Base-by-base conservation (phyloP, 2,113 vertebrate genomes). In the Dasyprocta punctata region DNA sequence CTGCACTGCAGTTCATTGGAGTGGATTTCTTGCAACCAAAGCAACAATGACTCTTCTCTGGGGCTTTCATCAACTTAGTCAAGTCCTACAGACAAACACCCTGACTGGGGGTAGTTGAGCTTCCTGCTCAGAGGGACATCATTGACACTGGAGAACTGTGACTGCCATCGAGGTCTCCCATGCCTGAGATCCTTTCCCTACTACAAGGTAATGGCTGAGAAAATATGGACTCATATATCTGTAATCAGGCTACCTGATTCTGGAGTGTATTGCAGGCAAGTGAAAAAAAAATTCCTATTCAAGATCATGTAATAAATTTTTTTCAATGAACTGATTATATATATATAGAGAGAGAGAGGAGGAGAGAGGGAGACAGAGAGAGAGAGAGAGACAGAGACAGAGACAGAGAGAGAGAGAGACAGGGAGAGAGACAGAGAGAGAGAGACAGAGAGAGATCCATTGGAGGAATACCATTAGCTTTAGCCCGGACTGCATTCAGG, bases 131-230 rank as follows among this genome's bases (percentile, higher is more conserved):
- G 63, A 22, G 56, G 3, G 36, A 22, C 16, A 3, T 30, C 24
- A 0, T 11, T 1, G 52, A 71, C 49, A 14, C 16, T 0, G 1
- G 12, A 67, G 73, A 38, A 0, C 71, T 3, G 30, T 38, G 41
- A 20, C 7, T 7, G 61, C 69, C 22, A 17, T 17, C 63, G 5
- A 36, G 58, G 22, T 49, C 36, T 60, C 47, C 22, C 5, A 1
- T 0, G 33, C 41, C 67, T 47, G 41, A 26, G 19, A 3, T 28
- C 41, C 26, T 69, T n/a, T 36, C 49, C 24, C 9, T 7, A 7
- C 4, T 20, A 11, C 36, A 41, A 38, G n/a, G 19, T 20, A 44
- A 44, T 1, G 44, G 36, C 63, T 36, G 65, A 65, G 60, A 54
- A 61, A 52, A 26, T 5, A 7, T 5, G 14, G 8, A 56, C 3